Evolutionary conservation across 2,888 invertebrate genomes (phyloP), one percentile per base, ranked within the genome.

Genomic region (Hirtodrosophila alboralis): DNA sequence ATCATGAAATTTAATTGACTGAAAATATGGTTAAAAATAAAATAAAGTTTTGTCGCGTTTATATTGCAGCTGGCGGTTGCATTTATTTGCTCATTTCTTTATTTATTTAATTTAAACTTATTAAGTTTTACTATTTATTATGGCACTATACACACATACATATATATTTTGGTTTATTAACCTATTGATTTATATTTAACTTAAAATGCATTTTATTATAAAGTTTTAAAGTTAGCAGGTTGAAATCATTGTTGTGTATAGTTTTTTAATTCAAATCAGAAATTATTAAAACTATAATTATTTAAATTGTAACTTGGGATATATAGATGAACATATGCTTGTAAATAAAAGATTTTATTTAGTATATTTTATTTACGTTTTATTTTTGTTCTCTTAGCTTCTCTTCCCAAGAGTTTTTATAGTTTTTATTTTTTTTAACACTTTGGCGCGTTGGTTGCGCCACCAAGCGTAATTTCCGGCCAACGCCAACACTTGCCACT

Each of bases 1-100:
- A 84, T 84, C 84, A 79, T 89, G 81, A 87, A 89, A 87, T 84
- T 89, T 89, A 89, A 89, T 89, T 89, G 89, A 88, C 87, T 88
- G 88, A 88, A 89, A 89, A 87, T 88, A 86, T 84, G 80, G 73
- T 75, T 53, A 54, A 61, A 68, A 80, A 73, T 48, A 67, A 73
- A 58, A 63, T 43, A 57, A 48, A 51, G 28, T 61, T 60, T n/a
- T 7, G 4, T 2, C 34, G 41, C 21, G 23, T 18, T 38, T 30
- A 36, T 38, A 21, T 27, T 36, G 21, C 36, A 33, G 47, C 45
- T 41, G 59, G 26, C 37, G 38, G 18, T 38, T 59, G 51, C 52
- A 70, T 75, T 78, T 72, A 69, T 67, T 71, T 58, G 60, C 49
- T 31, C 10, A 18, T 33, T 40, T 44, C 38, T 45, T 47, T 56